Percentiles rank a stretch among this genome's conserved stretches.
Evolutionary conservation across 2,888 invertebrate species (phyloP).

Genomic region (Microctonus brassicae): DNA sequence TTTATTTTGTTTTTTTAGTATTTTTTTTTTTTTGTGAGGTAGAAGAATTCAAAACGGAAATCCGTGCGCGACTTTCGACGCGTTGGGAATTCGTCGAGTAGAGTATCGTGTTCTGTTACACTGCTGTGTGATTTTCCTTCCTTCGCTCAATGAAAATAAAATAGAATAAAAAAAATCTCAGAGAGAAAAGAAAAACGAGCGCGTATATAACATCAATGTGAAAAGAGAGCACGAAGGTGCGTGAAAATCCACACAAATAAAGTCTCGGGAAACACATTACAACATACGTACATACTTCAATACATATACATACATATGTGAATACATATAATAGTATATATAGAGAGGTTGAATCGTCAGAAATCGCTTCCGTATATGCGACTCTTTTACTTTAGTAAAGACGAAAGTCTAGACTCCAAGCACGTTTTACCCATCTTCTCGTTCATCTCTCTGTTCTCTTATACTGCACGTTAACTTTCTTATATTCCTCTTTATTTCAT

Average conservation of each 20-base stretch:
- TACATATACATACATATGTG: neutral
- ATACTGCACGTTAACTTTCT: conserved; percentile 12
- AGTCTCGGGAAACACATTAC: neutral
- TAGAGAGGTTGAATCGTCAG: neutral
- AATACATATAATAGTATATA: neutral
- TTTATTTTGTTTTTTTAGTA: neutral
- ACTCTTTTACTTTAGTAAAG: conserved; percentile 15
- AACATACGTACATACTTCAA: neutral
- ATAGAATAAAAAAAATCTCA: neutral
- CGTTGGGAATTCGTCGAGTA: conserved; percentile 54
- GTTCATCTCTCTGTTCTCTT: conserved; percentile 27
- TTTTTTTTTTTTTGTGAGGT: no score
- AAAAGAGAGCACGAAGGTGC: neutral
- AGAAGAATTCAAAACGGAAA: conserved; percentile 19
- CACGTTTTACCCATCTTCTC: conserved; percentile 41
- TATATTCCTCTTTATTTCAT: conserved; percentile 9
- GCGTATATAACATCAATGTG: neutral
- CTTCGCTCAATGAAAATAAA: neutral
- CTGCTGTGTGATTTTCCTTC: neutral
- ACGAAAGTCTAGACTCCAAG: conserved; percentile 33
- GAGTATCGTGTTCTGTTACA: conserved; percentile 58
- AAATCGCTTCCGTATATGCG: conserved; percentile 13
- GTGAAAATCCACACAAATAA: neutral
- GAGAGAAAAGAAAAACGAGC: neutral
- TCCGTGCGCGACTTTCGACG: conserved; percentile 29